phyloP scores from a whole-genome alignment of 2,797 vertebrate genomes.

The Avahi laniger region DNA sequence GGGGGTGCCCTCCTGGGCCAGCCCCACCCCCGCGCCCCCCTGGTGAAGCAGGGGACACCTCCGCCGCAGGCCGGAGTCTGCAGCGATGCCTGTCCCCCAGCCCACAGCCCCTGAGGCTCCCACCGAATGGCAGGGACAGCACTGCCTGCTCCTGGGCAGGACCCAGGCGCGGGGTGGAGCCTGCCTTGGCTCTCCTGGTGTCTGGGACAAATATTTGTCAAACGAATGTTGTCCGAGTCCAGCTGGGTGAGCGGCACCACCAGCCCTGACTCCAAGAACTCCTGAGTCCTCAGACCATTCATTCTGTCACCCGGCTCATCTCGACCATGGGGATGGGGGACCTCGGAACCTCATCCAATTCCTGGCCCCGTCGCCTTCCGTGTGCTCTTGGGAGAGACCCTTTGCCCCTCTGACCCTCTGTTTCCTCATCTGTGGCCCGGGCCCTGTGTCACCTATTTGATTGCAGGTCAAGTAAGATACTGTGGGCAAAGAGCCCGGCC shows the following conservation, averaged over 20 bases:
- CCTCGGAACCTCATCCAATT: rapidly evolving
- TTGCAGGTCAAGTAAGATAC: background rate
- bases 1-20: background rate
- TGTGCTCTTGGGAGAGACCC: background rate
- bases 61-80: background rate
- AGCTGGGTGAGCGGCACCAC: background rate
- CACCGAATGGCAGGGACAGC: rapidly evolving
- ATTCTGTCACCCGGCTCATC: rapidly evolving
- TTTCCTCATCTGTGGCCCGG: background rate
- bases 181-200: background rate
- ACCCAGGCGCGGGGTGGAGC: rapidly evolving
- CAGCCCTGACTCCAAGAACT: background rate
- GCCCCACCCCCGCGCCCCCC: too few species aligned
- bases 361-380: rapidly evolving
- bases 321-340: rapidly evolving
- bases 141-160: background rate
- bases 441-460: rapidly evolving
- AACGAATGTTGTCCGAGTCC: background rate
- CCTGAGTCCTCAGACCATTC: rapidly evolving
- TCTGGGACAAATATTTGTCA: background rate
- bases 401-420: background rate
- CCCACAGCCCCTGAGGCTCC: rapidly evolving
- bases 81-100: rapidly evolving
- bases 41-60: rapidly evolving
- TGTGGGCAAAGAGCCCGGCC: rapidly evolving